These are phyloP conservation scores for Phoebastria nigripes DNA, from an alignment of 2,797 vertebrate species.

Conservation along the genomic window DNA sequence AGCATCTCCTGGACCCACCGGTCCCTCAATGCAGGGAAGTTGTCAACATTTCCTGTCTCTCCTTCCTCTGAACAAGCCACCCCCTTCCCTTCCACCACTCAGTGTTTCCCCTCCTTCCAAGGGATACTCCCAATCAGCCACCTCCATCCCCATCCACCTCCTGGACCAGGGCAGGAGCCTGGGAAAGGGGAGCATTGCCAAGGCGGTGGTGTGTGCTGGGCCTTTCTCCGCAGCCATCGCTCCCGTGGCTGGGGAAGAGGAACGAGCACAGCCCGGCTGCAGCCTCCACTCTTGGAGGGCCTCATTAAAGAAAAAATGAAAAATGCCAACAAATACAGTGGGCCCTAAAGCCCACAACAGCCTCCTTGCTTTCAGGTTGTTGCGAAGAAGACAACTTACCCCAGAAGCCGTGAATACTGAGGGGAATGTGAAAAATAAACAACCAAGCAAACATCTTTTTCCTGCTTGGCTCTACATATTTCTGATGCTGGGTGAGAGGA, in stretches of 20 bases:
- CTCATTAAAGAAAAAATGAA: not conserved
- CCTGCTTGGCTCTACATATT: not conserved
- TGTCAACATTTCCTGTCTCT: not conserved
- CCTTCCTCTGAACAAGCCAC: not conserved
- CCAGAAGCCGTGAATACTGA: not conserved
- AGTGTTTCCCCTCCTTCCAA: not conserved
- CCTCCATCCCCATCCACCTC: not conserved
- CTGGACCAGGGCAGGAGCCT: not conserved
- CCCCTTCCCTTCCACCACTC: not conserved
- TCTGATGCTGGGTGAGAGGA: not conserved
- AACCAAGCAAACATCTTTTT: not conserved
- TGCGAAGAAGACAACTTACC: not conserved
- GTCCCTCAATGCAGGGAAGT: not conserved
- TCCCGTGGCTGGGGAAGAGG: not conserved
- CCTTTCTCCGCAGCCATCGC: fast-evolving
- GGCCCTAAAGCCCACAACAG: not conserved
- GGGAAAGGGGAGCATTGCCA: not conserved
- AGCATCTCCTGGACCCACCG: not conserved
- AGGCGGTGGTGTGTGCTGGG: fast-evolving
- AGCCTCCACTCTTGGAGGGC: not conserved
- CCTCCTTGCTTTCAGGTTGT: not conserved
- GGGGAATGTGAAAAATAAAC: not conserved
- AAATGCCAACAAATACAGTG: not conserved
- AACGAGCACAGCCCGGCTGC: not conserved
- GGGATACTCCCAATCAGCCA: too few relatives aligned